phyloP scores from a whole-genome alignment of 2,888 invertebrate species.

The Thymelicus acteon region DNA sequence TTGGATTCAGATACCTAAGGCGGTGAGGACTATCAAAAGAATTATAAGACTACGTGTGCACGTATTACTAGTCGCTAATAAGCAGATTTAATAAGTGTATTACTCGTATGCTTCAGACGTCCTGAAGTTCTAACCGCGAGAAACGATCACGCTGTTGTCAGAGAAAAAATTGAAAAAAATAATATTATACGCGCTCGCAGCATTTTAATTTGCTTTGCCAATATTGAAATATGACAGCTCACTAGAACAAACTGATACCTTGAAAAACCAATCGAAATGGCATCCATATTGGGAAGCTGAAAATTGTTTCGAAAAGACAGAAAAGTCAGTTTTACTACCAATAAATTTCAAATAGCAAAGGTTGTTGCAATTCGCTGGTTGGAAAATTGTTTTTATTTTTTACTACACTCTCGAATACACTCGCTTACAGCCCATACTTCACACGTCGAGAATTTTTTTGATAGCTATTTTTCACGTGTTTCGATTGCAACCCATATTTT shows the following conservation, averaged over 20 bases:
- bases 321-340: slow-evolving; percentile 33
- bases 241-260: slow-evolving; percentile 19
- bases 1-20: too few species aligned
- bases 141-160: neutral
- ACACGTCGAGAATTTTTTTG: neutral
- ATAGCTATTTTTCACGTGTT: neutral
- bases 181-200: neutral
- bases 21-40: too few species aligned
- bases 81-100: too few species aligned
- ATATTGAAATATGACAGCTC: neutral
- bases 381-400: slow-evolving; percentile 32
- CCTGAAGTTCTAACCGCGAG: too few species aligned
- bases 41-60: too few species aligned
- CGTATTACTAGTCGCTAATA: too few species aligned
- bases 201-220: slow-evolving; percentile 3
- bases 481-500: neutral
- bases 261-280: slow-evolving; percentile 32
- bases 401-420: slow-evolving; percentile 9
- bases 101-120: too few species aligned
- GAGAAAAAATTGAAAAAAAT: neutral
- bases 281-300: slow-evolving; percentile 28
- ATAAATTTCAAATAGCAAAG: slow-evolving; percentile 39
- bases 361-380: slow-evolving; percentile 29
- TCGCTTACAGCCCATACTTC: slow-evolving; percentile 16
- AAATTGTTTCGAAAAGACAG: slow-evolving; percentile 35